These are phyloP conservation scores for Ceratina calcarata DNA, from an alignment of 1,140 invertebrate species.

Conservation along the genomic window DNA sequence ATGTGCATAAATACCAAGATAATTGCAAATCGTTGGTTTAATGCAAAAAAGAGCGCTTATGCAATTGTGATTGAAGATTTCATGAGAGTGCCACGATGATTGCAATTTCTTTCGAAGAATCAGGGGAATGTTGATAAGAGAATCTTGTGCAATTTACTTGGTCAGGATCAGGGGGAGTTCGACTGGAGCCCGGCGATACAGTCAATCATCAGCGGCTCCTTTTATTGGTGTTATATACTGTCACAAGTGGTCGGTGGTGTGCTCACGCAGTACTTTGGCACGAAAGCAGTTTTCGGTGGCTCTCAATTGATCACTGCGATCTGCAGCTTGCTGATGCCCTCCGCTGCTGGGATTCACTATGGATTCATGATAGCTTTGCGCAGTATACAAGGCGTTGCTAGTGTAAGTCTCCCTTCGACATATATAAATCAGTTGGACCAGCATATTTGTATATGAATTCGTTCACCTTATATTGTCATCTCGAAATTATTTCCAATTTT, in stretches of 20 bases:
- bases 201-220: conserved; percentile 84
- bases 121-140: no score
- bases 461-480: no score
- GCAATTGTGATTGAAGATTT: no score
- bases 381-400: conserved; percentile 72
- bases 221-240: conserved; percentile 88
- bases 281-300: conserved; percentile 88
- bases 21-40: no score
- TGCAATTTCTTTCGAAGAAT: no score
- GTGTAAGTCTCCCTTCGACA: conserved; percentile 41
- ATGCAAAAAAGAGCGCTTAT: no score
- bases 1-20: no score
- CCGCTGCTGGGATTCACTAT: conserved; percentile 83
- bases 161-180: conserved; percentile 80
- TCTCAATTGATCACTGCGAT: conserved; percentile 86
- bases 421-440: no score
- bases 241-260: conserved; percentile 87
- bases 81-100: no score
- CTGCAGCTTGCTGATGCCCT: conserved; percentile 85
- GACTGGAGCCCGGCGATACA: conserved; percentile 84
- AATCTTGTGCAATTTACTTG: no score
- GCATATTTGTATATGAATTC: no score
- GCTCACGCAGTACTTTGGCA: conserved; percentile 89
- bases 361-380: conserved; percentile 83
- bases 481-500: no score